Evolutionary conservation across 53 echinoderm and acorn worm genomes (phyloP).

Genomic region (Actinopyga echinites): DNA sequence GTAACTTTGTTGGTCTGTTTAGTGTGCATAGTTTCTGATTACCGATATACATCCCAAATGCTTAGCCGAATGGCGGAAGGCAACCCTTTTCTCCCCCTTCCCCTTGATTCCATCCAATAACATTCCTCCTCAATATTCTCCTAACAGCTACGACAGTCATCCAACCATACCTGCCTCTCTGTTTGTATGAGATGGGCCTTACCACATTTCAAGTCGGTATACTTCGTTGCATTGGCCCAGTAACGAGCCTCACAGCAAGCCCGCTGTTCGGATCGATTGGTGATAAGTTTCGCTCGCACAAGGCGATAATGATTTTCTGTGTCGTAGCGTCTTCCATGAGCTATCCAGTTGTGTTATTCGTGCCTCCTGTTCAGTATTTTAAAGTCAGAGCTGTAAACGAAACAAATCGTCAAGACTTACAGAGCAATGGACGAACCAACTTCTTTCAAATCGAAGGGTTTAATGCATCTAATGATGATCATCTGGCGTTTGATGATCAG

Average conservation of each 20-base stretch:
- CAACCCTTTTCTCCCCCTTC: no score
- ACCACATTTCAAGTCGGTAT: constrained; percentile 47
- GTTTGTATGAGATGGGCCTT: constrained; percentile 38
- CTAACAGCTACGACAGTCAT: constrained; percentile 14
- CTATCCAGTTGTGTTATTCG: constrained; percentile 43
- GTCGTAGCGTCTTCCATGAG: constrained; percentile 42
- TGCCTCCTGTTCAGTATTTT: constrained; percentile 39
- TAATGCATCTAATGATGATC: no score
- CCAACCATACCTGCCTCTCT: constrained; percentile 38
- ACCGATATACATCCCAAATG: neutral
- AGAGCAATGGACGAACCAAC: no score
- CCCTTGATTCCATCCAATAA: no score
- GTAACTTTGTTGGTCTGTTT: no score
- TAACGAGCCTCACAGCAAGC: constrained; percentile 50
- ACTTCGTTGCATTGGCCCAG: constrained; percentile 35
- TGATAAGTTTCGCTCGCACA: constrained; percentile 69
- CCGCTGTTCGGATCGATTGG: constrained; percentile 67
- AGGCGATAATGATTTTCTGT: constrained; percentile 42
- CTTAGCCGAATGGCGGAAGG: no score
- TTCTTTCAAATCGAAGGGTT: no score
- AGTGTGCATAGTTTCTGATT: neutral
- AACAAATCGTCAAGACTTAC: no score
- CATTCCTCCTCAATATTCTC: neutral
- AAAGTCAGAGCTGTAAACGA: neutral
- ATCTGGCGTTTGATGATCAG: neutral